phyloP scores from a whole-genome alignment of 30 jellyfish, hydroid and myxozoan genomes.

The Catostylus mosaicus region DNA sequence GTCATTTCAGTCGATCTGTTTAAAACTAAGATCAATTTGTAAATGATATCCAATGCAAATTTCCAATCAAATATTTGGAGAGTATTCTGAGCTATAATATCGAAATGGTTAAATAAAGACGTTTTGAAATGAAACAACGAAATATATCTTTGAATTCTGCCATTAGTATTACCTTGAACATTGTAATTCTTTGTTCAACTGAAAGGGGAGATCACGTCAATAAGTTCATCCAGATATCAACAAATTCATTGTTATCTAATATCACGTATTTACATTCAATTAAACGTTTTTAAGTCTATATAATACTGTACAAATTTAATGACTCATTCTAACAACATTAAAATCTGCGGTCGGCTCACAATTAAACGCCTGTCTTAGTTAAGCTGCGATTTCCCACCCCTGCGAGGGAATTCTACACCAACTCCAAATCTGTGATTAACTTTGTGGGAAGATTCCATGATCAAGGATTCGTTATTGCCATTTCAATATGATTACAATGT shows the following conservation, averaged over 20 bases:
- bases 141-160: not conserved
- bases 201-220: too few relatives aligned
- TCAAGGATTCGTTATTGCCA: not conserved
- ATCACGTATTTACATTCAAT: not conserved
- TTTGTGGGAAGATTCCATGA: not conserved
- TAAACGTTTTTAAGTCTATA: not conserved
- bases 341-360: not conserved
- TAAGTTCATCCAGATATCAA: too few relatives aligned
- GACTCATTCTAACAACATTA: not conserved
- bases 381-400: slow-evolving; percentile 1
- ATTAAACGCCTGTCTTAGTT: not conserved
- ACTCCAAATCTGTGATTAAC: not conserved
- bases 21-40: not conserved
- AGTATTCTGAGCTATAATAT: not conserved
- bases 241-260: too few relatives aligned
- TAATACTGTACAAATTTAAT: not conserved
- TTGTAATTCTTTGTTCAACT: too few relatives aligned
- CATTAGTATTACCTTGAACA: too few relatives aligned
- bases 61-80: not conserved
- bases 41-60: too few relatives aligned
- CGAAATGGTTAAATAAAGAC: not conserved
- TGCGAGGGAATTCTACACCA: not conserved
- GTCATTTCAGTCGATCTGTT: not conserved
- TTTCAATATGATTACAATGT: not conserved
- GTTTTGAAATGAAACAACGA: not conserved